phyloP scores from a whole-genome alignment of 2,113 vertebrate genomes.

The Oxygymnocypris stewartii region DNA sequence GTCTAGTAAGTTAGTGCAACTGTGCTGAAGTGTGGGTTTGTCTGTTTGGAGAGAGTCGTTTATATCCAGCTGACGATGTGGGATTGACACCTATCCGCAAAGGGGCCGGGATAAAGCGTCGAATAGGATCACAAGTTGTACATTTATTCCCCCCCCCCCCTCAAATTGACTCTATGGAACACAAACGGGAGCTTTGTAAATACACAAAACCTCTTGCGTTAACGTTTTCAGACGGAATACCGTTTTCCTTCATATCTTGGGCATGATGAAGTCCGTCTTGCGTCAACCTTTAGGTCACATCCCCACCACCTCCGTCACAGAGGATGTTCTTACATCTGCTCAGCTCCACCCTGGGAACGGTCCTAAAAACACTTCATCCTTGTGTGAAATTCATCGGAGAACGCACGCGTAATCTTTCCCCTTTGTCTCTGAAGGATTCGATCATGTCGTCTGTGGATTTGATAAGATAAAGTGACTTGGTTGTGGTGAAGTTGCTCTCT shows the following conservation, averaged over 20 bases:
- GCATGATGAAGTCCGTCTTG: slow-evolving; percentile 4
- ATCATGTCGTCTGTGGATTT: slow-evolving; percentile 50
- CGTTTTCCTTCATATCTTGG: not conserved
- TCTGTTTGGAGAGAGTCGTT: slow-evolving; percentile 55
- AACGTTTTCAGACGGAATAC: slow-evolving; percentile 32
- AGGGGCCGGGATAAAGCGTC: not conserved
- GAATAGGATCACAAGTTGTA: slow-evolving; percentile 52
- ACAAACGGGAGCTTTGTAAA: slow-evolving; percentile 54
- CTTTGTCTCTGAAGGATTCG: slow-evolving; percentile 42
- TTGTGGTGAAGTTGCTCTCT: slow-evolving; percentile 53
- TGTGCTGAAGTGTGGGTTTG: slow-evolving; percentile 63
- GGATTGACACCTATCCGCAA: not conserved
- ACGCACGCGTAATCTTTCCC: slow-evolving; percentile 18
- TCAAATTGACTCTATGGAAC: slow-evolving; percentile 24
- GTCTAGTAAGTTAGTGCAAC: slow-evolving; percentile 85
- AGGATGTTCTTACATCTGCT: not conserved
- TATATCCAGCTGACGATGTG: slow-evolving; percentile 34
- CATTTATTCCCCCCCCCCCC: slow-evolving; percentile 46
- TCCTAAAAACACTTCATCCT: not conserved
- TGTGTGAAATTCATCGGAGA: slow-evolving; percentile 10
- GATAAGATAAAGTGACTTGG: slow-evolving; percentile 49
- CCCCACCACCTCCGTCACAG: not conserved
- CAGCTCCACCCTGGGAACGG: not conserved
- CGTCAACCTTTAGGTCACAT: slow-evolving; percentile 17
- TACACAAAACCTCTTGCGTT: slow-evolving; percentile 36